Base-by-base conservation (phyloP, 2,113 vertebrate genomes). In the Paramisgurnus dabryanus region DNA sequence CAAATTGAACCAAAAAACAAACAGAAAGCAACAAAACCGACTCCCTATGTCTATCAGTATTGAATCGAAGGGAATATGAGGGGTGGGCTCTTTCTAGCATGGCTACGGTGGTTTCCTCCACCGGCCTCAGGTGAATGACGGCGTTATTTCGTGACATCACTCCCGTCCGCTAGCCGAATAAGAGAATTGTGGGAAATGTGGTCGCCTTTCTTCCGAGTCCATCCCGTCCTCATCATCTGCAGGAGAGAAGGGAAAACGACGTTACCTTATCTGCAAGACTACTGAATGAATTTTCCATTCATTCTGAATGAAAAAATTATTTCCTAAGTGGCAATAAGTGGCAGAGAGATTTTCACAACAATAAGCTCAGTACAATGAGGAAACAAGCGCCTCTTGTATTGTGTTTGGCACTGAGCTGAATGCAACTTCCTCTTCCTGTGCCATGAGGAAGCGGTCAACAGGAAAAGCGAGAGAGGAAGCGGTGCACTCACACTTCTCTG, bases 171-270 rank as follows among this genome's bases (percentile, higher is more conserved):
- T 98, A 87, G 97, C 97, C 4, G 96, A 98, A 90, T 98, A 98
- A 80, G 97, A 98, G 90, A 98, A 98, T 81, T 98, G 97, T 77
- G 96, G 97, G 91, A 98, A 98, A 88, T 98, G 96, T 7, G 97
- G 96, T 90, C 96, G 93, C 80, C 96, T 92, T 89, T 98, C 97
- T 77, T 94, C 89, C 80, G 95, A 93, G 84, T 97, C 96, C 96
- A 98, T 98, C 49, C 96, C 96, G 34, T 98, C 97, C 87, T 98
- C 96, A 3, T 98, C 96, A 79, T 95, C 96, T 98, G 87, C 0
- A 18, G 89, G n/a, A 81, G 81, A 91, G 40, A 72, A 39, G 39
- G 66, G 7, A 47, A 82, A 9, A 60, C 3, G 45, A 60, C 3
- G 45, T 34, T 18, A 53, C 7, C 1, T 41, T 17, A 63, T 9